Conservation (phyloP, 2,888 invertebrate genomes). For the Xanthorhoe designata region DNA sequence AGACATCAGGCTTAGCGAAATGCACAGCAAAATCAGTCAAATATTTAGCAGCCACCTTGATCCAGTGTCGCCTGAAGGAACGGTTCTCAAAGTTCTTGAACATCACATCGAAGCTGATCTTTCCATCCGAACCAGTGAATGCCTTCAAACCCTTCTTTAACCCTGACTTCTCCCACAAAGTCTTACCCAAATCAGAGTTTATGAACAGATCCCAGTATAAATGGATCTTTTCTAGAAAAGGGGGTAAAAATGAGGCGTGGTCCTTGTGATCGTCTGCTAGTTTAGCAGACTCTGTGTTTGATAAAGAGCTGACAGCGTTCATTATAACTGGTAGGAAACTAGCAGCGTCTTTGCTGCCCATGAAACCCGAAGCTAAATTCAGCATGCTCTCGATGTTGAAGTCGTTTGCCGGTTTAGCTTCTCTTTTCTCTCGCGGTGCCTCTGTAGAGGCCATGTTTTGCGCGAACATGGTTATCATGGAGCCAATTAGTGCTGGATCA, state of each 20-base stretch:
- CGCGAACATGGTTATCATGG: constrained; percentile 79
- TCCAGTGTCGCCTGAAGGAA: constrained; percentile 92
- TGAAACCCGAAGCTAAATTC: constrained; percentile 83
- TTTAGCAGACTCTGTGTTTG: constrained; percentile 86
- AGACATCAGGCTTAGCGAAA: constrained; percentile 90
- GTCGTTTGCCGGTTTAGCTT: constrained; percentile 62
- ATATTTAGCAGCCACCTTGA: constrained; percentile 90
- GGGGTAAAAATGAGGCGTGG: constrained; percentile 90
- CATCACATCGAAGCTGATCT: constrained; percentile 89
- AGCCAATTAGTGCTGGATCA: constrained; percentile 82
- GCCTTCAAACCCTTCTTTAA: constrained; percentile 88
- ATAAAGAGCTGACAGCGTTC: constrained; percentile 87
- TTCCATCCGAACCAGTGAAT: constrained; percentile 89
- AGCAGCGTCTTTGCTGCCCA: constrained; percentile 73
- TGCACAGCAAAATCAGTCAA: constrained; percentile 91
- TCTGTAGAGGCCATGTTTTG: constrained; percentile 67
- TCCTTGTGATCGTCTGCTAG: constrained; percentile 88
- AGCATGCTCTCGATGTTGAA: constrained; percentile 83
- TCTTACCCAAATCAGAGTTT: constrained; percentile 91
- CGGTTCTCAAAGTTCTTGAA: constrained; percentile 93
- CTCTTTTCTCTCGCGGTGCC: constrained; percentile 62
- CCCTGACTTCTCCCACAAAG: constrained; percentile 90
- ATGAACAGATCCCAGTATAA: constrained; percentile 92
- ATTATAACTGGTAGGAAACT: constrained; percentile 88
- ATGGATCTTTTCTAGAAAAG: constrained; percentile 86